These are phyloP conservation scores for Drosophila seclusa DNA, from an alignment of 2,888 invertebrate genomes.

Conservation along the genomic window DNA sequence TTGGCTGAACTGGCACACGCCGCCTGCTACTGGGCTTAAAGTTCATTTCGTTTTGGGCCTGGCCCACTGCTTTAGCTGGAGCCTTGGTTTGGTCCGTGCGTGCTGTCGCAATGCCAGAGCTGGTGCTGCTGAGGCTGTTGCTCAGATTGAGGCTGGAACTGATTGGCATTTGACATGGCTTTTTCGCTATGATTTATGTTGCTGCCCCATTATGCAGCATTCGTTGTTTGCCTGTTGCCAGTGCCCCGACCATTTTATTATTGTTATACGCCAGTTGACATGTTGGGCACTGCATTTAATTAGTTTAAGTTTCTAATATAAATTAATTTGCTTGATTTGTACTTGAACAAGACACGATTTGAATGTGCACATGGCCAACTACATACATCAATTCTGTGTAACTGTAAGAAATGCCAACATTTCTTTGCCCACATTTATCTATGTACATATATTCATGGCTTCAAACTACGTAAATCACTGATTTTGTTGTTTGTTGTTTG, in stretches of 20 bases:
- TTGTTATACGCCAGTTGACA: constrained; percentile 26
- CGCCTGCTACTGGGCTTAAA: constrained; percentile 66
- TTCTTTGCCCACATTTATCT: constrained; percentile 30
- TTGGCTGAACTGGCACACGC: constrained; percentile 1
- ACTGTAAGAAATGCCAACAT: constrained; percentile 29
- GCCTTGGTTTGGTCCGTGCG: constrained; percentile 48
- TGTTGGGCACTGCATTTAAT: constrained; percentile 63
- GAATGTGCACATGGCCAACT: constrained; percentile 1
- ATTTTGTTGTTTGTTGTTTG: constrained; percentile 22
- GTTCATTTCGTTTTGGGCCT: constrained; percentile 47
- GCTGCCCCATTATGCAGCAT: constrained; percentile 62
- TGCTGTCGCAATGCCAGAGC: constrained; percentile 17
- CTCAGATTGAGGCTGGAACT: constrained; percentile 12
- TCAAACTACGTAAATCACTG: constrained; percentile 60
- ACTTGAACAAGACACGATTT: constrained; percentile 59
- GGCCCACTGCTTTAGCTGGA: constrained; percentile 2
- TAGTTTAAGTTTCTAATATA: constrained; percentile 32
- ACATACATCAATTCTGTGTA: constrained; percentile 19
- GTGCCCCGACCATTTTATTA: not conserved
- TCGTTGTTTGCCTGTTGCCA: not conserved
- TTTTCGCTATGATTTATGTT: constrained; percentile 71
- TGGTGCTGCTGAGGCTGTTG: not conserved
- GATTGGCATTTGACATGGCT: constrained; percentile 50
- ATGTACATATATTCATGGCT: constrained; percentile 41
- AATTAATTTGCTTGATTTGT: constrained; percentile 64